Percentiles rank a stretch among this genome's conserved stretches.
Evolutionary conservation across 2,113 vertebrate species (phyloP).

Genomic region (Mola mola): DNA sequence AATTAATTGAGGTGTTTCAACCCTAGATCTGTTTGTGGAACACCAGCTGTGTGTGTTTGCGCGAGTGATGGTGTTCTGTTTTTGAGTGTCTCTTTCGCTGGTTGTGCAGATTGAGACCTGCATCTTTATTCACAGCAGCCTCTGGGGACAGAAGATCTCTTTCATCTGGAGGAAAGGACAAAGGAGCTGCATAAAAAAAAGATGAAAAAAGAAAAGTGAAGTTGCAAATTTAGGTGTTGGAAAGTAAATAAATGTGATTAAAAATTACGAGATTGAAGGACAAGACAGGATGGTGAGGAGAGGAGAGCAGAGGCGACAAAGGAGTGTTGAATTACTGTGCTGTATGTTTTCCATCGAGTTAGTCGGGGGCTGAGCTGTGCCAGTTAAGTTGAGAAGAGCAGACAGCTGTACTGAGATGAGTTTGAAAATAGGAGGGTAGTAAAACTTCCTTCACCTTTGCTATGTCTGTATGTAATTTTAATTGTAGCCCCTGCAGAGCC

Average conservation of each 20-base stretch:
- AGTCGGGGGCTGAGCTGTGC: slow-evolving; percentile 21
- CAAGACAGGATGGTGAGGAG: slow-evolving; percentile 1
- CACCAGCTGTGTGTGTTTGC: not conserved
- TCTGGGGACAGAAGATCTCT: slow-evolving; percentile 17
- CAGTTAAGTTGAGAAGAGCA: slow-evolving; percentile 30
- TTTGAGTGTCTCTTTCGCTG: slow-evolving; percentile 1
- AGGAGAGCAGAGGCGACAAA: slow-evolving; percentile 33
- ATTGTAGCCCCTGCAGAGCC: slow-evolving; percentile 5
- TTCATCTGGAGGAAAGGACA: slow-evolving; percentile 17
- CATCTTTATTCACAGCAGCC: slow-evolving; percentile 22
- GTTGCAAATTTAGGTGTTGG: slow-evolving; percentile 7
- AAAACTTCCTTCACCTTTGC: not conserved
- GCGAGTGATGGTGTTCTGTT: slow-evolving; percentile 7
- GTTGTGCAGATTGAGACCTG: slow-evolving; percentile 9
- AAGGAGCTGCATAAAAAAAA: no score
- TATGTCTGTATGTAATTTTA: slow-evolving; percentile 8
- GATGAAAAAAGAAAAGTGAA: not conserved
- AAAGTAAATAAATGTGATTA: slow-evolving; percentile 6
- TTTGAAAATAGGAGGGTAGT: not conserved
- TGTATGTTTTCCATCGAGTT: slow-evolving; percentile 33
- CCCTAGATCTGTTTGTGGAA: no score
- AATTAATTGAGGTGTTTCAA: no score
- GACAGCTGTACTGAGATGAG: slow-evolving; percentile 32
- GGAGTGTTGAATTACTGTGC: slow-evolving; percentile 23
- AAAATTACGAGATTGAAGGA: slow-evolving; percentile 15